These are phyloP conservation scores for Lasius platythorax DNA, from an alignment of 2,888 invertebrate species.

Conservation along the genomic window DNA sequence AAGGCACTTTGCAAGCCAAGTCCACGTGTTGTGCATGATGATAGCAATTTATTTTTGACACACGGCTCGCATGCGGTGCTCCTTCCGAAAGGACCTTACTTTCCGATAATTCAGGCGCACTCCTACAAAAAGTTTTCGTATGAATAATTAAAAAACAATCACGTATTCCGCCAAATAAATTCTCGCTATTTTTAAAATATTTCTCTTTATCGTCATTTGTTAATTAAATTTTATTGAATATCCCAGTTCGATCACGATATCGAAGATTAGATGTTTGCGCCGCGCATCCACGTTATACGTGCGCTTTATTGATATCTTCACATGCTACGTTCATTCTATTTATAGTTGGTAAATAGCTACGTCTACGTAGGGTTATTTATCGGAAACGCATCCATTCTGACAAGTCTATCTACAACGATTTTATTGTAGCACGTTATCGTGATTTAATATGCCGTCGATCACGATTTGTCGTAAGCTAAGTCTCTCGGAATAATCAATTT, in stretches of 20 bases:
- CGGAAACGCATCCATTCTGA: slow-evolving; percentile 15
- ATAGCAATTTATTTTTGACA: slow-evolving; percentile 61
- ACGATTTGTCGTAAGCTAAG: neutral
- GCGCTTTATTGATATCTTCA: slow-evolving; percentile 10
- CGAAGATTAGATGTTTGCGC: neutral
- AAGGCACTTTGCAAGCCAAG: neutral
- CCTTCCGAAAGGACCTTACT: neutral
- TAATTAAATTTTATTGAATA: slow-evolving; percentile 6
- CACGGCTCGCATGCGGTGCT: neutral
- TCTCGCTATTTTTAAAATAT: neutral
- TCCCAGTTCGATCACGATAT: neutral
- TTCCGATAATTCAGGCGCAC: neutral
- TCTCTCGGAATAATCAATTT: neutral
- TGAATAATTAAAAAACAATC: neutral
- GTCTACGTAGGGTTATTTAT: slow-evolving; percentile 11
- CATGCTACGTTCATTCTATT: slow-evolving; percentile 19
- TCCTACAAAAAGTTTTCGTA: neutral
- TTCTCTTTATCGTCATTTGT: neutral
- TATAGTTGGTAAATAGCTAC: slow-evolving; percentile 33
- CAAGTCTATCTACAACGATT: neutral
- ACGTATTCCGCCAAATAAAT: neutral
- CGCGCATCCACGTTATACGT: neutral
- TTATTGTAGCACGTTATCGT: neutral
- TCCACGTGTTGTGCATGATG: slow-evolving; percentile 32
- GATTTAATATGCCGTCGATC: neutral